Base-by-base conservation (phyloP, 2,797 vertebrate species). In the Anas georgica region DNA sequence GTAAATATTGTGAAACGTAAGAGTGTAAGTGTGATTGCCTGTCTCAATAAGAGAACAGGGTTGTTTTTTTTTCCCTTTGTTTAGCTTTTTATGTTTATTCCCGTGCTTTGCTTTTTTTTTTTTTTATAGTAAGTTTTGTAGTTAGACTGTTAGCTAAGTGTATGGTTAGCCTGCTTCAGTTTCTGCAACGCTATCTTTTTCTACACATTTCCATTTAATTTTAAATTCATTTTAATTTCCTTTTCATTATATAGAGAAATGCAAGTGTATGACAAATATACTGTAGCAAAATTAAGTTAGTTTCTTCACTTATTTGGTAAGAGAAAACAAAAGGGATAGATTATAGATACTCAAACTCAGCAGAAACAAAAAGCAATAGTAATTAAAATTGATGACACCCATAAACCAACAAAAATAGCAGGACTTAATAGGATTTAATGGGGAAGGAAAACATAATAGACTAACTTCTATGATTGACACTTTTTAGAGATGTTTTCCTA, bases 211-310 rank as follows among this genome's bases (percentile, higher is more conserved):
- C 76, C 21, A 22, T 75, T 48, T 72, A 50, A 67, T 84, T 87
- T 83, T 54, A 92, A 96, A 77, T 80, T 54, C 25, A 21, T 80
- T 80, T 93, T 79, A 70, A 80, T 83, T 80, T 88, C n/a, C 43
- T 78, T 83, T 88, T 78, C 50, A 39, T 74, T 87, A 62, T 67
- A 55, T 22, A 60, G 45, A 75, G 6, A 20, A 29, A 87, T 88
- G 46, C 17, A 84, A 17, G 39, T 73, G 10, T 45, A 31, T 82
- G 43, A 26, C 68, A 74, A 88, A 69, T 79, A 79, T 7, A 23
- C 10, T 73, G 10, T 28, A 23, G 62, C 11, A 80, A 85, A 86
- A 84, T 29, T 18, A 78, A 67, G 48, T 67, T 86, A 8, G 2
- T 63, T 87, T 58, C 15, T 68, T 91, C 82, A 43, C 18, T 85